Percentiles rank a stretch among this genome's conserved stretches.
These are phyloP conservation scores for Maniola hyperantus DNA, from an alignment of 2,888 invertebrate species.

Conservation along the genomic window DNA sequence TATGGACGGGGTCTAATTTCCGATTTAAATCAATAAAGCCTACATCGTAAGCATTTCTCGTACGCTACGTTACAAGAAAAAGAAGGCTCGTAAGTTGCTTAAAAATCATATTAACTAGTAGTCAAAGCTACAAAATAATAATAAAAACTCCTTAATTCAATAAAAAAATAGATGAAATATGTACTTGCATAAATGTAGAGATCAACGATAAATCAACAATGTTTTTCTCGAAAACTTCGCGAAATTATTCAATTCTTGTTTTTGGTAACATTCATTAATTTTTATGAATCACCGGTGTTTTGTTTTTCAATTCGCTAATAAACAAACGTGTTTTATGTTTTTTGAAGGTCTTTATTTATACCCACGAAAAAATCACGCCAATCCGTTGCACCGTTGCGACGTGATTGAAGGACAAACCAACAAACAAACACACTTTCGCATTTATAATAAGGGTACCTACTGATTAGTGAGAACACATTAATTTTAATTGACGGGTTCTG, in stretches of 20 bases:
- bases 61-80: not conserved
- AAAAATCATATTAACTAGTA: too few relatives aligned
- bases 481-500: too few relatives aligned
- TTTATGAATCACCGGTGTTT: conserved; percentile 7
- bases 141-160: too few relatives aligned
- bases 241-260: not conserved
- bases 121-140: too few relatives aligned
- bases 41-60: not conserved
- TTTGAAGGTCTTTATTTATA: not conserved
- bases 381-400: too few relatives aligned
- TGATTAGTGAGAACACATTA: too few relatives aligned
- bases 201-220: conserved; percentile 8
- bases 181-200: conserved; percentile 1
- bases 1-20: not conserved
- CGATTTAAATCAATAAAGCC: conserved; percentile 8
- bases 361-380: too few relatives aligned
- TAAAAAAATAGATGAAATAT: not conserved
- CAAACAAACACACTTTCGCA: too few relatives aligned
- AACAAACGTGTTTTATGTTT: not conserved
- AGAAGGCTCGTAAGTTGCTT: not conserved
- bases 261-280: conserved; percentile 10
- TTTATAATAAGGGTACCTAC: too few relatives aligned
- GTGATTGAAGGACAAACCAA: too few relatives aligned
- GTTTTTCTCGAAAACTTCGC: not conserved
- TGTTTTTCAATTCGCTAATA: conserved; percentile 2